Evolutionary conservation across 2,797 vertebrate species (phyloP), one percentile per base, ranked within the genome.

Genomic region (Fundulus diaphanus): DNA sequence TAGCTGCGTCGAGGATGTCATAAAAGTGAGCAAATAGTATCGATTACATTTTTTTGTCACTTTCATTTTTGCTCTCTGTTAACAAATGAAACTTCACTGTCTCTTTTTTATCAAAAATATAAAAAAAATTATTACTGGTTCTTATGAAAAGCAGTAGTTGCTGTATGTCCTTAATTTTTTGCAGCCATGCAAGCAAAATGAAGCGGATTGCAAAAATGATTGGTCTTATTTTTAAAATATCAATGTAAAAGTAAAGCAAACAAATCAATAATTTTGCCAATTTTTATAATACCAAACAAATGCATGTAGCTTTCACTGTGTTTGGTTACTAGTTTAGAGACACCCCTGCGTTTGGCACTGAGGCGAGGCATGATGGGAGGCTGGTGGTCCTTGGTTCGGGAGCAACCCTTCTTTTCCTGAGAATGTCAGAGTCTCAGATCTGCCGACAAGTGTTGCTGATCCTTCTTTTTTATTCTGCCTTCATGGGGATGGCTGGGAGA

Each of bases 381-480:
- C 82, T 92, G 88, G 87, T 89, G 85, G 85, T 49, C 87, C 78
- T 80, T 85, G 71, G 70, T 85, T 91, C 87, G 48, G 40, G 56
- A n/a, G 84, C 59, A 29, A 74, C 80, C 74, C 73, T 85, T 89
- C 89, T 85, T 81, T 78, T 76, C 77, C 82, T 74, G 82, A 92
- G 87, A 88, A 87, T 82, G 79, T 79, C 78, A 81, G 76, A 72
- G 83, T 72, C 92, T 95, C 89, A 94, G 94, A 95, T 96, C 91
- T 93, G 76, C 89, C 84, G 90, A 95, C 93, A 94, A 95, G 94
- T 94, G 93, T 88, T 88, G 90, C 92, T 46, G 87, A 91, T 90
- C 90, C 91, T 91, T 90, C 78, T 81, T 76, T 85, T 85, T 85
- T 92, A 91, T 91, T 91, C 87, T 86, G 84, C 83, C 89, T 89